Conservation (phyloP, 2,113 vertebrate genomes). For the Accipiter virgatus region DNA sequence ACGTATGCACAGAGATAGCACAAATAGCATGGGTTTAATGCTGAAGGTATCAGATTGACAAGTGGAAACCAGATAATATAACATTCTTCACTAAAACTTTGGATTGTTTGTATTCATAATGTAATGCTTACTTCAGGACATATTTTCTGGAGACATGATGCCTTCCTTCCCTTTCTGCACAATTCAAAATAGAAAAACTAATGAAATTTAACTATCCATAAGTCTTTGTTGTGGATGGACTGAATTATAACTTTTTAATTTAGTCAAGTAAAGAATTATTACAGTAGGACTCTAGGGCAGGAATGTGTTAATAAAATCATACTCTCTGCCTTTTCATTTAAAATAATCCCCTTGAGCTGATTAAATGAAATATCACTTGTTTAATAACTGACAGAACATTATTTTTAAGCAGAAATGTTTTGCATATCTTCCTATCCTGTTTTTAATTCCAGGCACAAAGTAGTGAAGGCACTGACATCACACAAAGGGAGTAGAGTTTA, state of each 20-base stretch:
- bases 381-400: slow-evolving; percentile 84
- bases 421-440: slow-evolving; percentile 72
- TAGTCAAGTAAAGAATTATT: slow-evolving; percentile 78
- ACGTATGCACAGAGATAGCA: not conserved
- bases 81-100: not conserved
- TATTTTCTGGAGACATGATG: slow-evolving; percentile 27
- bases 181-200: slow-evolving; percentile 63
- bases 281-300: slow-evolving; percentile 77
- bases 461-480: slow-evolving; percentile 74
- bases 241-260: slow-evolving; percentile 81
- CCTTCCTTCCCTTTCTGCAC: slow-evolving; percentile 39
- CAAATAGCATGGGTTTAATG: not conserved
- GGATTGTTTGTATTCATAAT: not conserved
- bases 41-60: not conserved
- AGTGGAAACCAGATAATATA: not conserved
- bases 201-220: slow-evolving; percentile 63
- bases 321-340: slow-evolving; percentile 82
- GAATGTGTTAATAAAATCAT: slow-evolving; percentile 84
- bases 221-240: slow-evolving; percentile 65
- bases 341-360: slow-evolving; percentile 84
- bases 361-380: slow-evolving; percentile 87
- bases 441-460: slow-evolving; percentile 74
- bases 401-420: slow-evolving; percentile 83
- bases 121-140: slow-evolving; percentile 25
- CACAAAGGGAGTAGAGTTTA: slow-evolving; percentile 67